Conservation (phyloP, 1,140 invertebrate species). For the Caenorhabditis tropicalis region DNA sequence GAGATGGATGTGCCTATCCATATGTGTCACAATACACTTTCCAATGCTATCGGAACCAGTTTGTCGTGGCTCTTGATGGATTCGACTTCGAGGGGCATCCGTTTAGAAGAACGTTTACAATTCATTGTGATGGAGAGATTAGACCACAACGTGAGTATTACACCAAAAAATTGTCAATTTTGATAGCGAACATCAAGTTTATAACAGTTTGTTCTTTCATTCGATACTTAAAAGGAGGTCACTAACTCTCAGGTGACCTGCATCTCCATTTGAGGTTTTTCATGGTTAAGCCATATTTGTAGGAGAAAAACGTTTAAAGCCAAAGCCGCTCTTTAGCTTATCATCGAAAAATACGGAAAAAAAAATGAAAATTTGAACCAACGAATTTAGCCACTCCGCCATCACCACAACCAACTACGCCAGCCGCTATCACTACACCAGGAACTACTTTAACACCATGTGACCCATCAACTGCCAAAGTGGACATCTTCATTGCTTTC, state of each 20-base stretch:
- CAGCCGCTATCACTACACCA: background rate
- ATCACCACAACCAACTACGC: background rate
- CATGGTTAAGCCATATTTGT: no score
- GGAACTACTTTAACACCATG: background rate
- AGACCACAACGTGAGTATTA: background rate
- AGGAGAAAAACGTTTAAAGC: no score
- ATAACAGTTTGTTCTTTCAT: no score
- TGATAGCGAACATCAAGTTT: background rate
- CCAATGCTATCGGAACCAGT: constrained; percentile 40
- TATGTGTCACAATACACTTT: constrained; percentile 50
- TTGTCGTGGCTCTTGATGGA: constrained; percentile 54
- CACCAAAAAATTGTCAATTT: no score
- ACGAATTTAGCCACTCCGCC: no score
- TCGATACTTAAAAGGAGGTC: no score
- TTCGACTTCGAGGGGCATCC: constrained; percentile 53
- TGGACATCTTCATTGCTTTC: constrained; percentile 22
- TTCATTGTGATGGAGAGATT: constrained; percentile 52
- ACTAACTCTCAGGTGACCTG: no score
- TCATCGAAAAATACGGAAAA: no score
- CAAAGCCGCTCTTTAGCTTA: no score
- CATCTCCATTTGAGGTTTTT: no score
- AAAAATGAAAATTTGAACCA: no score
- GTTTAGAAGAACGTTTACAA: constrained; percentile 52
- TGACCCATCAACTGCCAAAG: background rate
- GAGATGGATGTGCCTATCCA: constrained; percentile 47